Base-by-base conservation (phyloP, 1,140 invertebrate genomes). In the Prorops nasuta region DNA sequence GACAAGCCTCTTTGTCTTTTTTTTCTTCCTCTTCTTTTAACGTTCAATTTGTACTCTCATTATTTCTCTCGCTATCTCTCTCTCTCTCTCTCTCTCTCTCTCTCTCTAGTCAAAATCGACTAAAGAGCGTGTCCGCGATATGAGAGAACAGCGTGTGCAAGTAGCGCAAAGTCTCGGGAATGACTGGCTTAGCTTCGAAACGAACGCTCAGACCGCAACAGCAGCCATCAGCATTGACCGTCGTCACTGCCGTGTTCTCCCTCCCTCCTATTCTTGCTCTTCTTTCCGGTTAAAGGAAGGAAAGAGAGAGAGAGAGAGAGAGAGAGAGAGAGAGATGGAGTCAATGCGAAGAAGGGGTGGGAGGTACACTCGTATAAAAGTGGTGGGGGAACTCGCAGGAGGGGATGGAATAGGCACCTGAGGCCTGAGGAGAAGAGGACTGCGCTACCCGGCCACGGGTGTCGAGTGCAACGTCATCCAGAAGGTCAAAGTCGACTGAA, bases 211-310 rank as follows among this genome's bases (percentile, higher is more conserved):
- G 34, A 28, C 43, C 41, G 34, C 31, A 49, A 22, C 24, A n/a
- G 50, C 58, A 66, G 56, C 67, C 62, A 53, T 71, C 66, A 63
- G 60, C 65, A 63, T 69, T 72, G 70, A 74, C 67, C 67, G 62
- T 53, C 45, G 54, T 16, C 41, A 50, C 36, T 12, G 3, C 32
- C 34, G 14, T 24, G 40, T 19, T 34, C 22, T 34, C 15, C 37
- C 45, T 44, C 41, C 18, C 32, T 38, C n/a, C n/a, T 16, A 20
- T 7, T 4, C n/a, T n/a, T n/a, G n/a, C n/a, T n/a, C n/a, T n/a
- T n/a, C n/a, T n/a, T n/a, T n/a, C n/a, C n/a, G n/a, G n/a, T n/a
- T n/a, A n/a, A n/a, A n/a, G n/a, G n/a, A n/a, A n/a, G n/a, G n/a
- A n/a, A n/a, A n/a, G n/a, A 24, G 10, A 24, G 7, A 16, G 21